Base-by-base conservation (phyloP, 2,888 invertebrate genomes). In the Busseola fusca region DNA sequence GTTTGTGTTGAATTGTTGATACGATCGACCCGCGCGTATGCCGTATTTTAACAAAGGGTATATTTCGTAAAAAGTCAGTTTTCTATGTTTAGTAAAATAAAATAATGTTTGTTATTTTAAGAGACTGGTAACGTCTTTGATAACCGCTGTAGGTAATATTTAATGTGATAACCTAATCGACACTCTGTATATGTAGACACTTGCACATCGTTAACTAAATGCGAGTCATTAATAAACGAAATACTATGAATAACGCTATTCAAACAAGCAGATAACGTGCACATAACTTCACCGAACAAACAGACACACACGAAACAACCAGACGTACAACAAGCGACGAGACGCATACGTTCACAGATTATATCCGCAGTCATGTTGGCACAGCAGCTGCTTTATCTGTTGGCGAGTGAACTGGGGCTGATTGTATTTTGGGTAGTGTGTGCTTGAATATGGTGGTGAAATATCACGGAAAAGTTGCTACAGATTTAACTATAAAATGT, bases 271-370 rank as follows among this genome's bases (percentile, higher is more conserved):
- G 30, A 40, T 27, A 57, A 60, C 64, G 34, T 27, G 57, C 60
- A 50, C 66, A 66, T 81, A 70, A 75, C 64, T 75, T 72, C 14
- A 25, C 54, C 7, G 10, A 52, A 64, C 84, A 73, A 80, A 75
- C 67, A 67, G 30, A 60, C 69, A 63, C 37, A 60, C 58, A 63
- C 34, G 64, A 68, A 34, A 65, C 66, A 69, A 1, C 56, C 72
- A 69, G 30, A 67, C 65, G 63, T 42, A 64, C 69, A 64, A 69
- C 80, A 69, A 21, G 52, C 85, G 71, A 62, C 72, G 72, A 75
- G 59, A 65, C 70, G 75, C 78, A 83, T 83, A 81, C 75, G 81
- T 78, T 72, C 69, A 80, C 77, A 83, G 81, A 80, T 84, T 80
- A 83, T 63, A 70, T 66, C 62, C 80, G 37, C 56, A 54, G 74